Percentiles rank a stretch among this genome's conserved stretches.
Evolutionary conservation across 2,797 vertebrate genomes (phyloP).

Genomic region (Melanotaenia nigrans): DNA sequence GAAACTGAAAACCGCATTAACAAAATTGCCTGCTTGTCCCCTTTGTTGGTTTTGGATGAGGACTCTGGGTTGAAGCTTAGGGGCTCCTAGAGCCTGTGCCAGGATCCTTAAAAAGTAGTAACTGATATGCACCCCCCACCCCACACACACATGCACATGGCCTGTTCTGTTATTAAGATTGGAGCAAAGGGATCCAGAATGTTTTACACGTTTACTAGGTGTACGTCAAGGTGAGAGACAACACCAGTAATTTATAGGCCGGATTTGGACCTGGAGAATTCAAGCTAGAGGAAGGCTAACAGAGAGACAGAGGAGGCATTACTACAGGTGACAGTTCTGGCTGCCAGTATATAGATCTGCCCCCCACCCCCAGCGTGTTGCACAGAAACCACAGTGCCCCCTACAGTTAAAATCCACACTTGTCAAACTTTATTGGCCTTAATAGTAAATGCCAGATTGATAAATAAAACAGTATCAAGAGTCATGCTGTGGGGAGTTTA

Average conservation of each 20-base stretch:
- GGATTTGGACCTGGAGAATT: constrained; percentile 78
- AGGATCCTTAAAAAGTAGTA: constrained; percentile 84
- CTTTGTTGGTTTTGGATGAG: constrained; percentile 84
- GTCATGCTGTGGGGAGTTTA: constrained; percentile 78
- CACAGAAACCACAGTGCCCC: constrained; percentile 79
- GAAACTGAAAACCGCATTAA: constrained; percentile 82
- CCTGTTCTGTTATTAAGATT: constrained; percentile 83
- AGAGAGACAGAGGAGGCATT: constrained; percentile 56
- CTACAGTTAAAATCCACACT: constrained; percentile 78
- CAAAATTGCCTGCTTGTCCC: constrained; percentile 78
- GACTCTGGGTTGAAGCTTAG: constrained; percentile 64
- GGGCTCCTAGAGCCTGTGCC: constrained; percentile 72
- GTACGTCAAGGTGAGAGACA: constrained; percentile 86
- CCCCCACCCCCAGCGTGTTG: constrained; percentile 54
- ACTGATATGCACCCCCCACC: constrained; percentile 74
- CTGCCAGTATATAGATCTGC: constrained; percentile 70
- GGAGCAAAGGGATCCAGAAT: constrained; percentile 81
- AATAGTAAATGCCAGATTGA: constrained; percentile 79
- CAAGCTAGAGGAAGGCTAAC: constrained; percentile 42
- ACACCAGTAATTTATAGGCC: constrained; percentile 82
- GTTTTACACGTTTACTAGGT: constrained; percentile 85
- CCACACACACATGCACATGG: neutral
- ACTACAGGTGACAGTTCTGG: constrained; percentile 70
- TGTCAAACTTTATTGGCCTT: constrained; percentile 80
- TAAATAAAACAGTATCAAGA: constrained; percentile 81